Percentiles rank a stretch among this genome's conserved stretches.
Conservation (phyloP, 1,140 invertebrate species). For the Drosophila virilis region DNA sequence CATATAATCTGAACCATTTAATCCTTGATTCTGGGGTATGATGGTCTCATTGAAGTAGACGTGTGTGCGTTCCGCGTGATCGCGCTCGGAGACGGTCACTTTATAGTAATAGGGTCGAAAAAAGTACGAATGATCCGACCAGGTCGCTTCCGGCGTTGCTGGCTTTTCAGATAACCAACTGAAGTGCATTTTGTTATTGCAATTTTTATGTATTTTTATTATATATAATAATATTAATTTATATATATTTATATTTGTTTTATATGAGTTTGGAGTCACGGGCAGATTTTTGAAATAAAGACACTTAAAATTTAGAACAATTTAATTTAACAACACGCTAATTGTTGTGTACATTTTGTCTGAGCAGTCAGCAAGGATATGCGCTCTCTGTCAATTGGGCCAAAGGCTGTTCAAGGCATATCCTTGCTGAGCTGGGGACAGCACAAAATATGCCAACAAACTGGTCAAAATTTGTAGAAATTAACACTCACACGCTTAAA, state of each 20-base stretch:
- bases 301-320: conserved; percentile 84
- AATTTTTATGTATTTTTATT: conserved; percentile 37
- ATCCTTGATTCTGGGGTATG: conserved; percentile 81
- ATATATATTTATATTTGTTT: conserved; percentile 6
- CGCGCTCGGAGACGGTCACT: conserved; percentile 87
- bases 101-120: conserved; percentile 81
- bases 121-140: conserved; percentile 85
- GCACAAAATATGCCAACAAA: conserved; percentile 22
- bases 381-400: neutral
- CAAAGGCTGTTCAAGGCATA: conserved; percentile 18
- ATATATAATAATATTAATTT: conserved; percentile 1
- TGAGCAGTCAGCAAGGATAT: conserved; percentile 61
- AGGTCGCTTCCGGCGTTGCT: conserved; percentile 77
- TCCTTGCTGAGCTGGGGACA: conserved; percentile 48
- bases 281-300: conserved; percentile 76
- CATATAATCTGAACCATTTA: conserved; percentile 85
- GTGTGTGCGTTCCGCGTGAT: conserved; percentile 86
- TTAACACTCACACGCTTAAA: conserved; percentile 51
- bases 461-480: neutral
- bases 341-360: conserved; percentile 24
- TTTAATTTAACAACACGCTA: conserved; percentile 75
- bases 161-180: conserved; percentile 78
- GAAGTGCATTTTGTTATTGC: conserved; percentile 77
- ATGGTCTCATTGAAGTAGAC: conserved; percentile 85
- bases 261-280: conserved; percentile 13